Base-by-base conservation (phyloP, 1,140 invertebrate species). In the Drosophila pruinosa region DNA sequence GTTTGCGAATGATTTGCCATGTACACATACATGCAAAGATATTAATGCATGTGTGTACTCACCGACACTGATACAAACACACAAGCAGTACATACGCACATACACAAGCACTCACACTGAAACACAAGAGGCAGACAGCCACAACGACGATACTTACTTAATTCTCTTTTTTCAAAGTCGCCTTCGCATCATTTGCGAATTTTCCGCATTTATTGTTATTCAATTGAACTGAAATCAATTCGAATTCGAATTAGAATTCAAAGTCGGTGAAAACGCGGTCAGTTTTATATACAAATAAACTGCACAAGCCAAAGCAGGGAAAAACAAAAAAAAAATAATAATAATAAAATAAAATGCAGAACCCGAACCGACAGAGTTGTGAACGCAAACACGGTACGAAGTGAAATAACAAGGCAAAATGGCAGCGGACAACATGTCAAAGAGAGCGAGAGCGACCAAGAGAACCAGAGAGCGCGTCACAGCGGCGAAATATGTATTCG, bases 291-390 rank as follows among this genome's bases (percentile, higher is more conserved):
- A 59, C 63, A 28, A 76, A 76, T 59, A 64, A 59, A 65, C 78
- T 65, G 77, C 77, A 71, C 64, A 78, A 68, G 62, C 62, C 79
- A 78, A 73, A 85, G 78, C 74, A 82, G 78, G 56, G 80, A 72
- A 72, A 86, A 86, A 81, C 62, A 86, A 77, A 88, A 86, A 83
- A 69, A 86, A 86, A 83, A 83, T 75, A 82, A 85, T 83, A 82
- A 82, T 85, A 86, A 86, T 86, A 86, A 86, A 86, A 86, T 86
- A 86, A 86, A 86, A 86, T 86, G 81, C 81, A 86, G 81, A 86
- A 86, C 81, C 80, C 81, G 81, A 86, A 86, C 82, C 74, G 74
- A 76, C 63, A 73, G 79, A 83, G 81, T 88, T 86, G 81, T 86
- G 78, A 86, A 86, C 81, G 81, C 82, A 81, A 88, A 88, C 81